phyloP scores from a whole-genome alignment of 1,140 invertebrate species.

The Brachionus manjavacas region DNA sequence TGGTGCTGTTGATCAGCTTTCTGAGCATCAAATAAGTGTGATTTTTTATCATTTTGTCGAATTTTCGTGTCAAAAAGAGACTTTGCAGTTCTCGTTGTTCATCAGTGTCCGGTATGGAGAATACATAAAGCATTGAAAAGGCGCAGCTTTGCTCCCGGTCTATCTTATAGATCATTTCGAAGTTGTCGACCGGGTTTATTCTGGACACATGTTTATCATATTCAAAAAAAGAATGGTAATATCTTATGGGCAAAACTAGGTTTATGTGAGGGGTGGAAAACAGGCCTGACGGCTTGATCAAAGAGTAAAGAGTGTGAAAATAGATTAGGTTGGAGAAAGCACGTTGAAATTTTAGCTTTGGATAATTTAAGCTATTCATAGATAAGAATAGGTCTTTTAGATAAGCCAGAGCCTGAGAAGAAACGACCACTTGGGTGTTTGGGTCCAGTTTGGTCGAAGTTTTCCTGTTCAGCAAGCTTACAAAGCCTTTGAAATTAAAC shows the following conservation, averaged over 20 bases:
- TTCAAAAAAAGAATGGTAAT: constrained; percentile 23
- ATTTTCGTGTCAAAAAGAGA: constrained; percentile 34
- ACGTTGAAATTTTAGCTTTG: background rate
- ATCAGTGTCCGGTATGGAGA: background rate
- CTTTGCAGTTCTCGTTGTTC: constrained; percentile 9
- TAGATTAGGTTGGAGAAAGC: constrained; percentile 13
- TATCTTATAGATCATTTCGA: constrained; percentile 3
- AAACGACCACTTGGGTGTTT: background rate
- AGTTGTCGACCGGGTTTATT: background rate
- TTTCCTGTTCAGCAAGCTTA: background rate
- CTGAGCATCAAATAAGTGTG: background rate
- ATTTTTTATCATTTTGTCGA: constrained; percentile 9
- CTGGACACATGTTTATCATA: background rate
- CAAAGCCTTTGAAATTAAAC: background rate
- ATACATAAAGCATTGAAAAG: background rate
- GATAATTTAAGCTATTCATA: background rate
- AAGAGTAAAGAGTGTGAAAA: background rate
- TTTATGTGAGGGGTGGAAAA: background rate
- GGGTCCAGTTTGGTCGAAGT: background rate
- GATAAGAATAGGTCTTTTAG: background rate
- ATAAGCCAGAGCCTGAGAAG: background rate
- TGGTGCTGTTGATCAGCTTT: background rate
- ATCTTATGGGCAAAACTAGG: background rate
- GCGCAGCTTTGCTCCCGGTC: constrained; percentile 6
- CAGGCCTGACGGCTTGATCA: background rate